These are phyloP conservation scores for Alaudala cheleensis DNA, from an alignment of 2,113 vertebrate species.

Conservation along the genomic window DNA sequence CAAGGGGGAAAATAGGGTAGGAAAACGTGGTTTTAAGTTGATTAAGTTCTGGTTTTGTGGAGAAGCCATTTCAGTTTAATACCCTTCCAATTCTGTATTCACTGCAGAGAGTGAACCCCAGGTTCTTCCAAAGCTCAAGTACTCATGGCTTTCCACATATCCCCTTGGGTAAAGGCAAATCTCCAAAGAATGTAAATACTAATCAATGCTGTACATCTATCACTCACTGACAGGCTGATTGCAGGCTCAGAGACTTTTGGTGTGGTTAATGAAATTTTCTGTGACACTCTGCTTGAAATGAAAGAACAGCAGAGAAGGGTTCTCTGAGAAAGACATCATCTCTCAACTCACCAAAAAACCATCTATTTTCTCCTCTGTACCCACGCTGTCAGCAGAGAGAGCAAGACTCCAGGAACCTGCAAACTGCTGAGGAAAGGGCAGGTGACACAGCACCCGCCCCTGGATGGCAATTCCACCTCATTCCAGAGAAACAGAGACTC, in stretches of 20 bases:
- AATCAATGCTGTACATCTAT: not conserved
- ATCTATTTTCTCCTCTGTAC: not conserved
- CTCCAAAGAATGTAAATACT: not conserved
- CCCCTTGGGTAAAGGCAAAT: not conserved
- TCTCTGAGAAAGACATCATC: not conserved
- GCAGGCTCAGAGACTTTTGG: not conserved
- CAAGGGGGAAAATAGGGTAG: not conserved
- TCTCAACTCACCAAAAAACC: not conserved
- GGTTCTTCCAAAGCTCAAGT: not conserved
- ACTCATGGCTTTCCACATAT: not conserved
- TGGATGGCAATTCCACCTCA: not conserved
- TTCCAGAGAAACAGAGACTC: not conserved
- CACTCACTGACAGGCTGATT: not conserved
- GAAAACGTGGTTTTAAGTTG: not conserved
- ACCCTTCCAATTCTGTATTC: not conserved
- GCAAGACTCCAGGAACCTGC: not conserved
- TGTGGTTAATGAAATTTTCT: not conserved
- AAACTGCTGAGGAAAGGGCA: not conserved
- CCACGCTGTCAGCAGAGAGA: fast-evolving
- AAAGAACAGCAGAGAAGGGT: not conserved
- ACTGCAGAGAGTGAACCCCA: not conserved
- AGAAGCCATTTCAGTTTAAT: not conserved
- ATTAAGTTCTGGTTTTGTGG: not conserved
- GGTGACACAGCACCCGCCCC: not conserved
- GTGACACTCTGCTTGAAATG: not conserved